A percentile compares a stretch with the other conserved stretches of the same genome.
phyloP scores from a whole-genome alignment of 2,113 vertebrate genomes.

The Vimba vimba region DNA sequence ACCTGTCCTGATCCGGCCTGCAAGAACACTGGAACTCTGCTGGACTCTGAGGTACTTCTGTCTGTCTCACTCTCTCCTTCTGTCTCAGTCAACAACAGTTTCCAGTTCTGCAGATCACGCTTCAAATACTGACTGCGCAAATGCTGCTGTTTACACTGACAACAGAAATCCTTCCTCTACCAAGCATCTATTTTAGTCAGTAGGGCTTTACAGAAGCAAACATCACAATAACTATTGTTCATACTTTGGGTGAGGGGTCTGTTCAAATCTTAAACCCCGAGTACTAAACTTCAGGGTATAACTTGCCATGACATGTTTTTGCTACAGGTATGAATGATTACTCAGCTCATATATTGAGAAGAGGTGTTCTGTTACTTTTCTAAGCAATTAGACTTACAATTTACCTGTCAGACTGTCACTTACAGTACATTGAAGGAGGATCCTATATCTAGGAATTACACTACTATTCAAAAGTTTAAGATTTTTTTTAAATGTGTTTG shows the following conservation, averaged over 20 bases:
- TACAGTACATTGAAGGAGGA: neutral
- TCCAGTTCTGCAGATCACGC: neutral
- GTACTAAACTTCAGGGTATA: neutral
- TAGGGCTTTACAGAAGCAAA: neutral
- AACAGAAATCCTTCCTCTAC: neutral
- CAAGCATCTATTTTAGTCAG: constrained; percentile 7
- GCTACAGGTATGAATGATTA: too few species aligned
- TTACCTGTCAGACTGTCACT: neutral
- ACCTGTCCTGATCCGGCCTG: constrained; percentile 92
- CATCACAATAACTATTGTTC: neutral
- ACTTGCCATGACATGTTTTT: neutral
- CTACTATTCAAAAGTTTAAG: neutral
- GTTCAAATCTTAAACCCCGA: neutral
- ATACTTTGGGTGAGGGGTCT: neutral
- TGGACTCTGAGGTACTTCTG: constrained; percentile 88
- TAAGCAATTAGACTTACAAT: neutral
- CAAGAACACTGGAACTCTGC: constrained; percentile 80
- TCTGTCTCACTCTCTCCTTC: neutral
- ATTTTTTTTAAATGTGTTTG: too few species aligned
- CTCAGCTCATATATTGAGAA: too few species aligned
- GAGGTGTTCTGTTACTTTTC: neutral
- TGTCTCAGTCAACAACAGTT: neutral
- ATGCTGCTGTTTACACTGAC: neutral
- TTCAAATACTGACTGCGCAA: neutral
- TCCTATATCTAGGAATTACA: too few species aligned